Evolutionary conservation across 2,113 vertebrate genomes (phyloP).

Genomic region (Lontra canadensis): DNA sequence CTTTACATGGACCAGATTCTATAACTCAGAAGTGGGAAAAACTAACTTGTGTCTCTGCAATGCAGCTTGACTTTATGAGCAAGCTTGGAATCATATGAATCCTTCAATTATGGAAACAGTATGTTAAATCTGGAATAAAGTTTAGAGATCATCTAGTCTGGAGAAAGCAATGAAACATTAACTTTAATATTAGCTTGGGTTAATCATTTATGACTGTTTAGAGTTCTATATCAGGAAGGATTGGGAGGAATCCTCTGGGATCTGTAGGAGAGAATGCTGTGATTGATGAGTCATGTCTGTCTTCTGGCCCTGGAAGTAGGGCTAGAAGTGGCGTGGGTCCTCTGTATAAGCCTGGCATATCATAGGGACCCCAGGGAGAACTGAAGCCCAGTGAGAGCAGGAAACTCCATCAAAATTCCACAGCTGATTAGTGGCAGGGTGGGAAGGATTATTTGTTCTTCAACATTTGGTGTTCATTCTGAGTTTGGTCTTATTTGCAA

Average conservation of each 20-base stretch:
- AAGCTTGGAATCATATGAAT: neutral
- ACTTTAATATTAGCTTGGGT: neutral
- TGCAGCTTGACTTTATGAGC: neutral
- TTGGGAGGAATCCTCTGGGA: neutral
- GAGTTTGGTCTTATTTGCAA: slow-evolving; percentile 5
- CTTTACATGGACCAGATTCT: neutral
- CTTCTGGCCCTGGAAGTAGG: neutral
- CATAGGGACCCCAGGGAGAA: neutral
- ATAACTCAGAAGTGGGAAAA: neutral
- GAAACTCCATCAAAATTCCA: neutral
- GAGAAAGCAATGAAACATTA: neutral
- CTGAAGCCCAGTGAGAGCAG: neutral
- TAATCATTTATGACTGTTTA: neutral
- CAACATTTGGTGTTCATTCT: slow-evolving; percentile 7
- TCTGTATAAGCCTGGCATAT: neutral
- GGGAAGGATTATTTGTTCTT: slow-evolving; percentile 6
- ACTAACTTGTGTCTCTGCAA: neutral
- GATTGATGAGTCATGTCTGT: neutral
- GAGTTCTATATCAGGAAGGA: neutral
- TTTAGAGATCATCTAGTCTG: neutral
- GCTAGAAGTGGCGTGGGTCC: neutral
- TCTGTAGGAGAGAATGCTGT: neutral
- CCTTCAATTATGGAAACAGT: slow-evolving; percentile 4
- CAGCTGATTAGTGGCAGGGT: neutral
- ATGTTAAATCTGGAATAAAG: slow-evolving; percentile 14